Evolutionary conservation across 2,888 invertebrate species (phyloP).

Genomic region (Seira ritae): DNA sequence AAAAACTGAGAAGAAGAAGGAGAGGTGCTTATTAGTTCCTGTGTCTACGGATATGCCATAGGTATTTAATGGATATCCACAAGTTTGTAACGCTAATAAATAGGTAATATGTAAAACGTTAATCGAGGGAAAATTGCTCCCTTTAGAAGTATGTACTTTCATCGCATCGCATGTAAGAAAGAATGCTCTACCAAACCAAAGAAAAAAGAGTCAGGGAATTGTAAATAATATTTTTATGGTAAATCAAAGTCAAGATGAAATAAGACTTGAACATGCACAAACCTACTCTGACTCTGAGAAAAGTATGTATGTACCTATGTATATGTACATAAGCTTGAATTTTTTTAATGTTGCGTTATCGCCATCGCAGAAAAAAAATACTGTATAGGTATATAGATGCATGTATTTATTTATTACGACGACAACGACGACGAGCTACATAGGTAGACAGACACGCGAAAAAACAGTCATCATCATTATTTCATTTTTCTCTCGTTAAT

Average conservation of each 20-base stretch:
- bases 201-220: background rate
- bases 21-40: slow-evolving; percentile 8
- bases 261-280: slow-evolving; percentile 44
- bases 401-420: background rate
- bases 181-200: background rate
- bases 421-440: background rate
- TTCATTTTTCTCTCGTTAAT: slow-evolving; percentile 44
- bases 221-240: too few relatives aligned
- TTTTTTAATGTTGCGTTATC: too few relatives aligned
- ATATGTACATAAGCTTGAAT: too few relatives aligned
- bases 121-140: background rate
- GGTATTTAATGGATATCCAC: background rate
- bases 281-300: slow-evolving; percentile 19
- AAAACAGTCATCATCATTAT: slow-evolving; percentile 67
- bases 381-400: too few relatives aligned
- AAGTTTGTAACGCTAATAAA: slow-evolving; percentile 1
- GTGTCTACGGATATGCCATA: slow-evolving; percentile 12
- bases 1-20: slow-evolving; percentile 30
- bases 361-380: background rate
- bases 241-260: slow-evolving; percentile 9
- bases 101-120: slow-evolving; percentile 11
- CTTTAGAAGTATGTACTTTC: background rate
- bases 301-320: too few relatives aligned
- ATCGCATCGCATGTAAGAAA: background rate
- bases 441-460: slow-evolving; percentile 66